Evolutionary conservation across 2,888 invertebrate species (phyloP).

Genomic region (Standfussiana lucernea): DNA sequence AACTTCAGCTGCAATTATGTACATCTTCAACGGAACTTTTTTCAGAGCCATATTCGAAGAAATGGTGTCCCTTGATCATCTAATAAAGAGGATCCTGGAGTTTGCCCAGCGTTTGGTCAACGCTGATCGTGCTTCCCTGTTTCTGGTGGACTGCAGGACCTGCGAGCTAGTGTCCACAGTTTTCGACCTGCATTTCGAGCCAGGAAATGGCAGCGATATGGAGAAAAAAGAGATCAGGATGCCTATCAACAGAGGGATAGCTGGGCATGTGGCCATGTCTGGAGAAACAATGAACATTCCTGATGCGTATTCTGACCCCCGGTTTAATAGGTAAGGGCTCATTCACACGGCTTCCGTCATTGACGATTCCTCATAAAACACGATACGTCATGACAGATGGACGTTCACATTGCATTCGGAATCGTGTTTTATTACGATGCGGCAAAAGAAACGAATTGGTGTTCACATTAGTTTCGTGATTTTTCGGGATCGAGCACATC

Average conservation of each 20-base stretch:
- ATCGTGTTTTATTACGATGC: too few relatives aligned
- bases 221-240: conserved; percentile 92
- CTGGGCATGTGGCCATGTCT: conserved; percentile 95
- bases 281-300: conserved; percentile 95
- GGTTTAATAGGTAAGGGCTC: conserved; percentile 93
- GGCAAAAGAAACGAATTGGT: too few relatives aligned
- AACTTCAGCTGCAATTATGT: background rate
- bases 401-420: too few relatives aligned
- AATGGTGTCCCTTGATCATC: conserved; percentile 95
- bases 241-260: conserved; percentile 94
- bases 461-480: too few relatives aligned
- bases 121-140: conserved; percentile 96
- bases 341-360: too few relatives aligned
- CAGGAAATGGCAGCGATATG: conserved; percentile 74
- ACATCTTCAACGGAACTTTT: conserved; percentile 6
- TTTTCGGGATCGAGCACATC: too few relatives aligned
- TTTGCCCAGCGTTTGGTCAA: conserved; percentile 95
- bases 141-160: conserved; percentile 94
- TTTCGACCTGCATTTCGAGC: conserved; percentile 92
- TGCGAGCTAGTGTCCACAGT: conserved; percentile 95
- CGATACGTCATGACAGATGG: too few relatives aligned
- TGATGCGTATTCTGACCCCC: conserved; percentile 95
- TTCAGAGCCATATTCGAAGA: conserved; percentile 96
- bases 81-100: conserved; percentile 96
- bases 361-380: too few relatives aligned